Evolutionary conservation across 2,113 vertebrate genomes (phyloP).

Genomic region (Upupa epops): DNA sequence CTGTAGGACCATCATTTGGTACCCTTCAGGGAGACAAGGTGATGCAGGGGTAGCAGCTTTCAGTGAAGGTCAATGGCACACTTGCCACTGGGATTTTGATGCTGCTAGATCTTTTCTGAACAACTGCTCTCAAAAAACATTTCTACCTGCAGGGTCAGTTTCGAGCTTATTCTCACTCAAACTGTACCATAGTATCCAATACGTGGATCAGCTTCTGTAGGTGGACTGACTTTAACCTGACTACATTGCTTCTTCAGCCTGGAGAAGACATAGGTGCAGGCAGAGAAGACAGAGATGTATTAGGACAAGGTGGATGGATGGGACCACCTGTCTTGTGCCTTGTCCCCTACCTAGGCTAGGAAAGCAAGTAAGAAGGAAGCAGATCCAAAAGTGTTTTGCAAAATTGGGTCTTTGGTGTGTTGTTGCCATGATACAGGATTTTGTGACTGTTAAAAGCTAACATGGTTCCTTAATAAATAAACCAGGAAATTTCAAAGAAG

Average conservation of each 20-base stretch:
- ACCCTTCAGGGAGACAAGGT: too few species aligned
- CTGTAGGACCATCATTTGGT: background rate
- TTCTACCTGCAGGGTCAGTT: background rate
- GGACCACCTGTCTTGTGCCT: background rate
- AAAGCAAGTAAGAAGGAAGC: background rate
- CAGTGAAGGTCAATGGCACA: rapidly evolving
- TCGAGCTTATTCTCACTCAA: background rate
- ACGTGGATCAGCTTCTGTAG: background rate
- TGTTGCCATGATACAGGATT: background rate
- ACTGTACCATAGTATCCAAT: background rate
- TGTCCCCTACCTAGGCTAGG: background rate
- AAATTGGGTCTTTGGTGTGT: background rate
- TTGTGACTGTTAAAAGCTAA: background rate
- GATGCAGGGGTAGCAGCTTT: background rate
- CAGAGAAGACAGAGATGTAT: background rate
- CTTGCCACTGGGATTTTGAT: background rate
- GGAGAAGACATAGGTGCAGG: background rate
- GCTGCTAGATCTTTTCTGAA: background rate
- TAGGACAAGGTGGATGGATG: too few species aligned
- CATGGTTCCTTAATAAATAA: background rate
- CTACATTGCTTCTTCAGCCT: background rate
- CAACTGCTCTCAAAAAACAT: background rate
- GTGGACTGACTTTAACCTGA: background rate
- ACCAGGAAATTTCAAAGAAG: background rate
- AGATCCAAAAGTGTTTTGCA: background rate